Conservation (phyloP, 2,113 vertebrate species). For the Colaptes auratus region DNA sequence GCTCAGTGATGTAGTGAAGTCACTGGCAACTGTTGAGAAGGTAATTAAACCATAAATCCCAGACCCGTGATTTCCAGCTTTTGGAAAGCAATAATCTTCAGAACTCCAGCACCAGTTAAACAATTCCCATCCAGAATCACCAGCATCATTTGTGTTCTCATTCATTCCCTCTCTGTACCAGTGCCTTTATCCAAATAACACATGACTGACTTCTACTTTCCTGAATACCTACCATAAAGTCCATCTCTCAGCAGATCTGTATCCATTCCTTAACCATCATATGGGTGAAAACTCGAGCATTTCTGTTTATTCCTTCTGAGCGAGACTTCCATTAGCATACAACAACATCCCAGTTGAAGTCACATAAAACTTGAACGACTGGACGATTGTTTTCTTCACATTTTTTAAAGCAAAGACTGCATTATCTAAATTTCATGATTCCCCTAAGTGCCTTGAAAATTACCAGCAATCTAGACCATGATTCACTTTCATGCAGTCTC, state of each 20-base stretch:
- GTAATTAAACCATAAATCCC: slow-evolving; percentile 74
- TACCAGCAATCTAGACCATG: slow-evolving; percentile 76
- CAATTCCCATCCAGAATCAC: slow-evolving; percentile 15
- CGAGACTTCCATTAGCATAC: background rate
- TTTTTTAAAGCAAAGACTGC: slow-evolving; percentile 69
- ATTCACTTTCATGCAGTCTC: slow-evolving; percentile 71
- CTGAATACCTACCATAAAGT: background rate
- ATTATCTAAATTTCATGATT: slow-evolving; percentile 78
- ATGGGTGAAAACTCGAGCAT: background rate
- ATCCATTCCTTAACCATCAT: background rate
- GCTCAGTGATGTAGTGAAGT: slow-evolving; percentile 59
- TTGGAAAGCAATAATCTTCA: slow-evolving; percentile 65
- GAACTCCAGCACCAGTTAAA: slow-evolving; percentile 62
- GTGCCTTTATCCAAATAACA: slow-evolving; percentile 12
- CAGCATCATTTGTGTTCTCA: background rate
- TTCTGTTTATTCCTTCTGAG: background rate
- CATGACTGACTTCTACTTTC: background rate
- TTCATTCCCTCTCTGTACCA: background rate
- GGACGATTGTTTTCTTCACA: slow-evolving; percentile 66
- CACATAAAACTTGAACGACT: slow-evolving; percentile 63
- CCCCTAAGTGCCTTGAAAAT: slow-evolving; percentile 81
- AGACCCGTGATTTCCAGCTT: slow-evolving; percentile 66
- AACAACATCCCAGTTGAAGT: slow-evolving; percentile 1
- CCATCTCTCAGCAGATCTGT: background rate
- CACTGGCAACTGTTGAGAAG: slow-evolving; percentile 64